These are phyloP conservation scores for Paguma larvata DNA, from an alignment of 2,797 vertebrate genomes.

Conservation along the genomic window DNA sequence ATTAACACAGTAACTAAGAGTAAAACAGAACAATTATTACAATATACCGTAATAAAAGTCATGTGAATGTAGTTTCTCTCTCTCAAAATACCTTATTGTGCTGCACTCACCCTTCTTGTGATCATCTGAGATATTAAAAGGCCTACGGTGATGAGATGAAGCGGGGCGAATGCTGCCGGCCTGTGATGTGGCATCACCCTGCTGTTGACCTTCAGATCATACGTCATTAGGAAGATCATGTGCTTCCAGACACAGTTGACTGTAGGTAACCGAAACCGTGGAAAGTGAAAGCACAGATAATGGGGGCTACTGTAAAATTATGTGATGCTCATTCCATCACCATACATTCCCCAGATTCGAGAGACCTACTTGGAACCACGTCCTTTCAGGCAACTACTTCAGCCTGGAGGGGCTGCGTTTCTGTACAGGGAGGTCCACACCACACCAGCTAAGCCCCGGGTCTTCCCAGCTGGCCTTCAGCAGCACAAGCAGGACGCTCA, in stretches of 20 bases:
- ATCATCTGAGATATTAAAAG: too few relatives aligned
- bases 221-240: not conserved
- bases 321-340: rapidly evolving
- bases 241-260: not conserved
- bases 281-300: not conserved
- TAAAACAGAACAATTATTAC: not conserved
- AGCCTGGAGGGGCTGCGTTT: not conserved
- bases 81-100: not conserved
- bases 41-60: not conserved
- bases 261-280: not conserved
- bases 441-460: not conserved
- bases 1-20: not conserved
- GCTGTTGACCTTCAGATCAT: not conserved
- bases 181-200: not conserved
- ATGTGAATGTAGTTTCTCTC: not conserved
- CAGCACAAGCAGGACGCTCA: not conserved
- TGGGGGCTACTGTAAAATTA: not conserved
- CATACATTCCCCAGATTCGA: not conserved
- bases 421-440: rapidly evolving
- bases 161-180: not conserved
- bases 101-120: not conserved
- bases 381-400: not conserved
- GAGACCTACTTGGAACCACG: not conserved
- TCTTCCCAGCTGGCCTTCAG: not conserved
- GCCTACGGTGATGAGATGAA: not conserved